Percentiles rank a stretch among this genome's conserved stretches.
Conservation (phyloP, 2,888 invertebrate species). For the Boloria euphrosyne region DNA sequence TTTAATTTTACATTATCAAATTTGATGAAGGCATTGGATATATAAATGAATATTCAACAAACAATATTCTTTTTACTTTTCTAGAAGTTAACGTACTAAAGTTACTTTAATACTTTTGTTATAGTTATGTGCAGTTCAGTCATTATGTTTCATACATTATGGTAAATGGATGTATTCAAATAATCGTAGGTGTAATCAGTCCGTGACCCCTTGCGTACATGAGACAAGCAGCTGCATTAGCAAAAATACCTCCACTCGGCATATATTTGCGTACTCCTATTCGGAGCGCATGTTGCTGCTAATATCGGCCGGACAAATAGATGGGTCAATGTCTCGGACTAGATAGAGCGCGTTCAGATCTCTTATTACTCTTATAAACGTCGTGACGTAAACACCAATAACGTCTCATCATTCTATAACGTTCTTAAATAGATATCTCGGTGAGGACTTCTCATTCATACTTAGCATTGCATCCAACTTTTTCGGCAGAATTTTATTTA, state of each 20-base stretch:
- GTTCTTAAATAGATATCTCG: not conserved
- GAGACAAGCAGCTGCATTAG: conserved; percentile 60
- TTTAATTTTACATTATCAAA: conserved; percentile 7
- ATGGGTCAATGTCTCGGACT: conserved; percentile 77
- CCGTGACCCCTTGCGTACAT: conserved; percentile 32
- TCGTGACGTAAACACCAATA: conserved; percentile 30
- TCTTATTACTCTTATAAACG: conserved; percentile 32
- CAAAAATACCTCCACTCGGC: conserved; percentile 68
- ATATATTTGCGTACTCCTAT: conserved; percentile 54
- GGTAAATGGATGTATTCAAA: not conserved
- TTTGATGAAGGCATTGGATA: not conserved
- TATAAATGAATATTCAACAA: too few relatives aligned
- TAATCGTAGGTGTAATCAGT: conserved; percentile 27
- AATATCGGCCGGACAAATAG: conserved; percentile 59
- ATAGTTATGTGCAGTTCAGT: not conserved
- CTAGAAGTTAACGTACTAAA: too few relatives aligned
- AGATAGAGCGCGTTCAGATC: conserved; percentile 49
- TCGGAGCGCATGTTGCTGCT: conserved; percentile 45
- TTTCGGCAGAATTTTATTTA: too few relatives aligned
- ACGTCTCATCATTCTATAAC: not conserved
- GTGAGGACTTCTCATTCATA: not conserved
- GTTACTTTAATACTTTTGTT: too few relatives aligned
- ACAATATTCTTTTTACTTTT: too few relatives aligned
- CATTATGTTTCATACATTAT: not conserved
- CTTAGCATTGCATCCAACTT: not conserved